Evolutionary conservation across 2,888 invertebrate species (phyloP).

Genomic region (Ornithoptera priamus): DNA sequence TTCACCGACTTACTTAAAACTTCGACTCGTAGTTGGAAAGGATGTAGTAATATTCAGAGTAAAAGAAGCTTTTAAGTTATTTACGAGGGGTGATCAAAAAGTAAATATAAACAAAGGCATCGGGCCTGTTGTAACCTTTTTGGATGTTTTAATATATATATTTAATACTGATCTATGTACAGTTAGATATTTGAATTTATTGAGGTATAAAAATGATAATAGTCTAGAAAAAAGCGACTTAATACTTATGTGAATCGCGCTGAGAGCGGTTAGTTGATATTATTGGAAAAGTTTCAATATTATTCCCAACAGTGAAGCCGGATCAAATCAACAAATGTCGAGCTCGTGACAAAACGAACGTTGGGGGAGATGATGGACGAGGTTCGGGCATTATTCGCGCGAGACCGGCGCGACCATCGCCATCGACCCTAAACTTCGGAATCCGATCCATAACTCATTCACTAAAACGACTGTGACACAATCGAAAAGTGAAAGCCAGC

Average conservation of each 20-base stretch:
- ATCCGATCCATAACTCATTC: slow-evolving; percentile 49
- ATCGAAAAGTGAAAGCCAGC: slow-evolving; percentile 29
- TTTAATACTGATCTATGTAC: too few species aligned
- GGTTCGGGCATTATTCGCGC: slow-evolving; percentile 33
- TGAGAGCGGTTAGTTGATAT: slow-evolving; percentile 2
- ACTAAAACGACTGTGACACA: slow-evolving; percentile 33
- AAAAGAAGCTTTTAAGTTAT: neutral
- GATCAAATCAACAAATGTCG: slow-evolving; percentile 33
- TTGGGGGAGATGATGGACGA: slow-evolving; percentile 36
- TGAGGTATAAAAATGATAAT: too few species aligned
- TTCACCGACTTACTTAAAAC: slow-evolving; percentile 17
- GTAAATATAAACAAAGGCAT: too few species aligned
- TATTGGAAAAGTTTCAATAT: slow-evolving; percentile 21
- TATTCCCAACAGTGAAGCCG: slow-evolving; percentile 13
- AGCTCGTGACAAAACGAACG: slow-evolving; percentile 47
- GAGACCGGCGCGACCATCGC: slow-evolving; percentile 34
- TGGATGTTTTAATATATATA: too few species aligned
- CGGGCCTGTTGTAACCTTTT: too few species aligned
- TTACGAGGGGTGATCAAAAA: too few species aligned
- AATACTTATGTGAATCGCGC: neutral
- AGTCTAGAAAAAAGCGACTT: too few species aligned
- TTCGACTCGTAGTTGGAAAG: slow-evolving; percentile 8
- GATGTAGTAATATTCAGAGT: neutral
- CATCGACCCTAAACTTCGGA: slow-evolving; percentile 46
- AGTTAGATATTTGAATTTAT: too few species aligned